These are phyloP conservation scores for Cryptotermes secundus DNA, from an alignment of 1,140 invertebrate genomes.

Conservation along the genomic window DNA sequence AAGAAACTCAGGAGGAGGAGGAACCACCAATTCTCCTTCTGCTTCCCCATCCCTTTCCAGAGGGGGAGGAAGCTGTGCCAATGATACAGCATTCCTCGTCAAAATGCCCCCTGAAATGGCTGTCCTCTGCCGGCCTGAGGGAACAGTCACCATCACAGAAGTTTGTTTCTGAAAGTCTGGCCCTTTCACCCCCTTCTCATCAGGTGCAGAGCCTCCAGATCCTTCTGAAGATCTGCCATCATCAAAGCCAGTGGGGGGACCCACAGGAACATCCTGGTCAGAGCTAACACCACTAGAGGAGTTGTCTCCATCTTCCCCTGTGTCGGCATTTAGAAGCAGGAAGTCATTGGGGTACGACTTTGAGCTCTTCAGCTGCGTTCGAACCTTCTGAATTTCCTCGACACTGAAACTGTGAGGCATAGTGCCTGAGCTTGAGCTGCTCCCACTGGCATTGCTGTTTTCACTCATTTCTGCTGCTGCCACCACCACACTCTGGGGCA, in stretches of 20 bases:
- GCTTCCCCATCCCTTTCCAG: slow-evolving; percentile 72
- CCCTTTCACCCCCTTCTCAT: neutral
- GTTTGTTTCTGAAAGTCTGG: neutral
- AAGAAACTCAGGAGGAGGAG: slow-evolving; percentile 75
- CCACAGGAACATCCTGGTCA: slow-evolving; percentile 69
- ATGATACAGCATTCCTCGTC: slow-evolving; percentile 69
- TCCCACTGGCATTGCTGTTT: slow-evolving; percentile 44
- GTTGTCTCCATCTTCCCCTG: slow-evolving; percentile 78
- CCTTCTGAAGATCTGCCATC: slow-evolving; percentile 41
- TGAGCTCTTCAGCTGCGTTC: slow-evolving; percentile 78
- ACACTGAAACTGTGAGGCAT: slow-evolving; percentile 82
- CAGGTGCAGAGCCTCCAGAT: slow-evolving; percentile 21
- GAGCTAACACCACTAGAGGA: slow-evolving; percentile 84
- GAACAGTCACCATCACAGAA: neutral
- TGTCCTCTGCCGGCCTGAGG: neutral
- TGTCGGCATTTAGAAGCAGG: slow-evolving; percentile 43
- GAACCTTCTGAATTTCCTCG: slow-evolving; percentile 83
- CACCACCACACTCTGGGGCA: neutral
- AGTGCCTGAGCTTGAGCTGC: slow-evolving; percentile 67
- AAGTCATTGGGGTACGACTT: slow-evolving; percentile 83
- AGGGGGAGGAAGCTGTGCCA: slow-evolving; percentile 78
- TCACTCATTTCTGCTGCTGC: slow-evolving; percentile 22
- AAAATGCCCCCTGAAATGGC: slow-evolving; percentile 39
- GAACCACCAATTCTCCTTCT: slow-evolving; percentile 63
- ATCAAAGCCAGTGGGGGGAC: slow-evolving; percentile 50